Percentiles rank a stretch among this genome's conserved stretches.
phyloP scores from a whole-genome alignment of 2,797 vertebrate species.

The Girardinus metallicus region DNA sequence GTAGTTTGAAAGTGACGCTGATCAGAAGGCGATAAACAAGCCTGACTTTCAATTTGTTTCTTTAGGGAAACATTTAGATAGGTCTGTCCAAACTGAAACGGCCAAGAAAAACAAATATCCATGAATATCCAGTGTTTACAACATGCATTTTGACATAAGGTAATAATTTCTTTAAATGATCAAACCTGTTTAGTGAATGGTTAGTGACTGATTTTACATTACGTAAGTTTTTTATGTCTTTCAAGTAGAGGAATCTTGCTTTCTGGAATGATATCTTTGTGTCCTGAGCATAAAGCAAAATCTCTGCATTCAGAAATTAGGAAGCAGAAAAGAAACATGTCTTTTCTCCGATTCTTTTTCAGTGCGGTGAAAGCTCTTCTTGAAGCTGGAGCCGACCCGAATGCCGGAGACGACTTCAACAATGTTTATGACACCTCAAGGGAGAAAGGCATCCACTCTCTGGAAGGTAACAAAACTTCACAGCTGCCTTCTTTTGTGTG shows the following conservation, averaged over 20 bases:
- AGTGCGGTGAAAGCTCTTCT: constrained; percentile 90
- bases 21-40: neutral
- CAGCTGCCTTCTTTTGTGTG: neutral
- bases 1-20: neutral
- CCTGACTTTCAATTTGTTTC: neutral
- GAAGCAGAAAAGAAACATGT: constrained; percentile 5
- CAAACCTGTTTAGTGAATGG: too few species aligned
- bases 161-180: neutral
- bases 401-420: constrained; percentile 92
- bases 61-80: neutral
- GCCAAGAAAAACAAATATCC: neutral
- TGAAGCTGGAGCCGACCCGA: constrained; percentile 89
- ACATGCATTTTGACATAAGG: too few species aligned
- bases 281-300: neutral
- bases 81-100: neutral
- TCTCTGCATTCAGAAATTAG: neutral
- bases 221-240: neutral
- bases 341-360: constrained; percentile 33
- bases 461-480: constrained; percentile 87
- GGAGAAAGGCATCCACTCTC: constrained; percentile 91
- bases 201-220: neutral
- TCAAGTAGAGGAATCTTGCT: neutral
- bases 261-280: neutral
- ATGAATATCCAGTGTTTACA: neutral
- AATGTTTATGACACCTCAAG: constrained; percentile 92